Conservation (phyloP, 2,888 invertebrate species). For the Chydorus sphaericus region DNA sequence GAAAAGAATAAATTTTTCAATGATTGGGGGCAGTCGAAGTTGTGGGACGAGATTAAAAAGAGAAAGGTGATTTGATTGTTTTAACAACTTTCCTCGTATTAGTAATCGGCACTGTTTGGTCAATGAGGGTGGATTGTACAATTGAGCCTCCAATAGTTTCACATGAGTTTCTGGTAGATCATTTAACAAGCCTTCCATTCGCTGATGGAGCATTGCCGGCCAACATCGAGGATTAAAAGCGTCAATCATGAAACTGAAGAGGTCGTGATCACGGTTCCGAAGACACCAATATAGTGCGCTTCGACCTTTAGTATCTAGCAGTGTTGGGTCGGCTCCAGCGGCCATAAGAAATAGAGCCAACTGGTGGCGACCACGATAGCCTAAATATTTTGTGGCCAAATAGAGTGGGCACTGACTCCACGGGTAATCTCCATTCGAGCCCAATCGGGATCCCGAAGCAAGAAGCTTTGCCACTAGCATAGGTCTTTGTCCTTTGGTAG, state of each 20-base stretch:
- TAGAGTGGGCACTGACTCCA: conserved; percentile 10
- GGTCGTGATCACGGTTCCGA: conserved; percentile 1
- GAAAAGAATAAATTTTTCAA: background rate
- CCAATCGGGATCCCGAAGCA: background rate
- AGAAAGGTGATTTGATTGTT: background rate
- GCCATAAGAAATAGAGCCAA: conserved; percentile 7
- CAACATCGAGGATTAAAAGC: background rate
- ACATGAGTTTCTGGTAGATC: background rate
- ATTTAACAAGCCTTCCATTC: background rate
- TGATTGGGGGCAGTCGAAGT: background rate
- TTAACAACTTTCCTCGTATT: background rate
- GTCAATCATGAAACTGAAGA: conserved; percentile 1
- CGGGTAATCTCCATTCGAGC: background rate
- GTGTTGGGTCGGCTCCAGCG: conserved; percentile 7
- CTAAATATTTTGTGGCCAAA: conserved; percentile 1
- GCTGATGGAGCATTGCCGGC: background rate
- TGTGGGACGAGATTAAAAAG: background rate
- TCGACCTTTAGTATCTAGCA: conserved; percentile 1
- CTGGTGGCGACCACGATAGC: background rate
- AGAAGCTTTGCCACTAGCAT: background rate
- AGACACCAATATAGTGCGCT: conserved; percentile 10
- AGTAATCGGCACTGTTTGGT: background rate
- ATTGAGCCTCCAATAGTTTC: background rate
- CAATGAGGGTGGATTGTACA: background rate
- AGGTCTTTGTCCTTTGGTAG: conserved; percentile 6